Percentiles rank a stretch among this genome's conserved stretches.
phyloP scores from a whole-genome alignment of 1,140 invertebrate species.

The Manduca sexta region DNA sequence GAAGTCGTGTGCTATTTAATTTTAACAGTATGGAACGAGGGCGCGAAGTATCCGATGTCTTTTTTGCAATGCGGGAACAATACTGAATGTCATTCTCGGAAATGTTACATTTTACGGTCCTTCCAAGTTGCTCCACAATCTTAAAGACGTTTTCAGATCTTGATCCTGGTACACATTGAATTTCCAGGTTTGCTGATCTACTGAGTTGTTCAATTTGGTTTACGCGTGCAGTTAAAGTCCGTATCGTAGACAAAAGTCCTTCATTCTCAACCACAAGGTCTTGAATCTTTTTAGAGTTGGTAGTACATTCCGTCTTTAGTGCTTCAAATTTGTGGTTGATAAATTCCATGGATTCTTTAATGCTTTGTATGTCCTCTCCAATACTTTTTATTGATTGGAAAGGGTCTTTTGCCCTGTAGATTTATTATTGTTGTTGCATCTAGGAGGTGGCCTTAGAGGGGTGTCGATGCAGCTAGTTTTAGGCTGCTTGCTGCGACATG shows the following conservation, averaged over 20 bases:
- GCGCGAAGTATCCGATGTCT: background rate
- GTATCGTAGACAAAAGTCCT: background rate
- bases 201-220: background rate
- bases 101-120: background rate
- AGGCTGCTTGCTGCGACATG: no score
- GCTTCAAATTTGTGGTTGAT: no score
- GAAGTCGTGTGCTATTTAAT: no score
- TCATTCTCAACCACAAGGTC: background rate
- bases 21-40: background rate
- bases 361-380: no score
- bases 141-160: background rate
- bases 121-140: background rate
- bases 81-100: background rate
- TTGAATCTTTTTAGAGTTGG: no score
- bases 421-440: no score
- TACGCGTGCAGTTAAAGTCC: background rate
- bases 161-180: background rate
- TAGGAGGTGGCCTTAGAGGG: no score
- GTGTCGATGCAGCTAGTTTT: no score
- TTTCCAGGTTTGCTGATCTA: background rate
- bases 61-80: background rate
- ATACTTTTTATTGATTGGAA: no score
- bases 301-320: no score
- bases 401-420: no score
- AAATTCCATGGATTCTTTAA: no score